These are phyloP conservation scores for Brachypodius melanocephalos DNA, from an alignment of 2,113 vertebrate species.

Conservation along the genomic window DNA sequence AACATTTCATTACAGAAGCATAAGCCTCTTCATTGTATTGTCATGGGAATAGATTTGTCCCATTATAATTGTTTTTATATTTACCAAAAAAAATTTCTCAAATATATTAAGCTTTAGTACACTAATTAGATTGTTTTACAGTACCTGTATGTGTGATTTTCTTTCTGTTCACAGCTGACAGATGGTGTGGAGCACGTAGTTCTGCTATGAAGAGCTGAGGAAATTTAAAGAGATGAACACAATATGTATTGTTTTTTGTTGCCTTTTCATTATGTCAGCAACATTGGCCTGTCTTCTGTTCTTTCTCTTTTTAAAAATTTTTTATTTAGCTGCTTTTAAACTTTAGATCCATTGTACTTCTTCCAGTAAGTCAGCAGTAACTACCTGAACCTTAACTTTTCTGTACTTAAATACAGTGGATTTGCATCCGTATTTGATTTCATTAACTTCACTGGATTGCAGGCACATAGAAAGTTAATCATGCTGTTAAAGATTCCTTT, in stretches of 20 bases:
- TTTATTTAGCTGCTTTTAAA: background rate
- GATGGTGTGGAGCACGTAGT: slow-evolving; percentile 22
- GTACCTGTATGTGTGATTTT: slow-evolving; percentile 43
- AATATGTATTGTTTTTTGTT: background rate
- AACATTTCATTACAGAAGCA: slow-evolving; percentile 53
- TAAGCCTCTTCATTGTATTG: slow-evolving; percentile 22
- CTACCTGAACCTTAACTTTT: background rate
- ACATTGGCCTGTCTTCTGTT: background rate
- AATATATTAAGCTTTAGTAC: slow-evolving; percentile 65
- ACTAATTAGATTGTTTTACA: slow-evolving; percentile 58
- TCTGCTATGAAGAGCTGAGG: slow-evolving; percentile 6
- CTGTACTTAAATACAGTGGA: background rate
- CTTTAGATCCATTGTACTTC: background rate
- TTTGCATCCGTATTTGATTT: background rate
- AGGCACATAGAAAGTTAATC: background rate
- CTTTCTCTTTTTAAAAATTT: background rate
- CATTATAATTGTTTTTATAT: slow-evolving; percentile 70
- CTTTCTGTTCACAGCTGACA: slow-evolving; percentile 51
- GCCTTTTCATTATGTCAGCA: background rate
- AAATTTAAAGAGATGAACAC: slow-evolving; percentile 38
- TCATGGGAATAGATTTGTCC: slow-evolving; percentile 54
- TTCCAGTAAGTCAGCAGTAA: background rate
- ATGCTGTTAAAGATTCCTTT: background rate
- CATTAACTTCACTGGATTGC: background rate
- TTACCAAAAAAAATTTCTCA: slow-evolving; percentile 47